phyloP scores from a whole-genome alignment of 2,888 invertebrate genomes.

The Hypsopygia costalis region DNA sequence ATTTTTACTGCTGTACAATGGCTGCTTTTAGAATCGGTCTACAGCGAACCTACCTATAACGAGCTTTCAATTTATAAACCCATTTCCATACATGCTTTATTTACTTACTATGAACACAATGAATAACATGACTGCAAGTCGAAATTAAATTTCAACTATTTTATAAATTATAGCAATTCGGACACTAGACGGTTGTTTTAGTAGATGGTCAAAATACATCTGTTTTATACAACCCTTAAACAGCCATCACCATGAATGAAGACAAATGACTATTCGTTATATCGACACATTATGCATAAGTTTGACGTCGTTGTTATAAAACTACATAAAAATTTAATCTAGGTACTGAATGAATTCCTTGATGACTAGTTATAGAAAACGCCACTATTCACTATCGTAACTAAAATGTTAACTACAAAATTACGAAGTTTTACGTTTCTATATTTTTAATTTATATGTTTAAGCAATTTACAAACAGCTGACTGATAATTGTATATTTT shows the following conservation, averaged over 20 bases:
- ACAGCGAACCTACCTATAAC: too few relatives aligned
- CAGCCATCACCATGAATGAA: slow-evolving; percentile 2
- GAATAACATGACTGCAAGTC: slow-evolving; percentile 36
- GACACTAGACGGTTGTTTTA: neutral
- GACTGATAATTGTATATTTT: too few relatives aligned
- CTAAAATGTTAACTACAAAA: neutral
- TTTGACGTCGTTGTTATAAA: slow-evolving; percentile 3
- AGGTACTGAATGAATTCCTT: neutral
- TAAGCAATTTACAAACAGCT: too few relatives aligned
- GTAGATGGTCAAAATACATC: neutral
- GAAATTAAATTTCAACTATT: neutral
- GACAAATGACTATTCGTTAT: neutral
- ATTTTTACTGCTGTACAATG: too few relatives aligned
- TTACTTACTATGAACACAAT: slow-evolving; percentile 23
- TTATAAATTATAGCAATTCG: neutral
- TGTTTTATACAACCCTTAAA: neutral
- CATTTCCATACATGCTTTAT: slow-evolving; percentile 37
- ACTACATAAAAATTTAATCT: neutral
- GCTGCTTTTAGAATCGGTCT: too few relatives aligned
- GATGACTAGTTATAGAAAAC: neutral
- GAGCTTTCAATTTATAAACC: too few relatives aligned
- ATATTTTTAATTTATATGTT: too few relatives aligned
- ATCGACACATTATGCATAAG: neutral
- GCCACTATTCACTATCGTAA: neutral
- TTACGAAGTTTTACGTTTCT: too few relatives aligned